Evolutionary conservation across 2,797 vertebrate genomes (phyloP), one percentile per base, ranked within the genome.

Genomic region (Potorous gilbertii): DNA sequence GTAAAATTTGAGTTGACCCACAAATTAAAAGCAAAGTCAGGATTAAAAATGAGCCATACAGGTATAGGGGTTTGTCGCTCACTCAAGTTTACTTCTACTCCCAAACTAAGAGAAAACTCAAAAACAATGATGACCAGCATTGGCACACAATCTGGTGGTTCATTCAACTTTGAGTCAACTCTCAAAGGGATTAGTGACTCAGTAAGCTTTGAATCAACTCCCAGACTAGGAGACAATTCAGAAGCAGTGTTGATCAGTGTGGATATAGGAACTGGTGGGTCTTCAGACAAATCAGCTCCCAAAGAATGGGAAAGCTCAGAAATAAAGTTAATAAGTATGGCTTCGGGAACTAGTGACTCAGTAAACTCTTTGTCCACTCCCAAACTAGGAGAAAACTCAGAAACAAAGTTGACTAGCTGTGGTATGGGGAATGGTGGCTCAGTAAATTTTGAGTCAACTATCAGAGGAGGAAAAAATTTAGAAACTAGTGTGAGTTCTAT

Each of bases 21-120:
- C 94, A 96, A 97, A 1, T 29, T 95, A 95, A 55, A 74, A 96
- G 92, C 94, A 92, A 97, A 96, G 95, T 97, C 98, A 97, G 97
- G 94, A 18, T 0, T 66, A 46, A 96, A 96, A 92, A 34, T 9
- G 0, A 95, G 56, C 89, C 97, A 93, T 13, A 97, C 97, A 57
- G 94, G 96, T 94, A 98, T 95, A 18, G 98, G 98, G 93, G 96
- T 96, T 16, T 96, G 99, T 96, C 21, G 9, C 2, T 87, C 40
- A 87, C 40, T 50, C 46, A 50, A 87, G 9, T 50, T 87, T 50
- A 46, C 24, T 46, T 87, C 74, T 10, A 27, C 40, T 46, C 40
- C 74, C 74, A 50, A 27, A 50, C 40, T 87, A 87, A 9, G 74
- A 50, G 21, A 34, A 87, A 87, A 87, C 24, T 87, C 40, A 50